Conservation (phyloP, 2,113 vertebrate genomes). For the Gadus chalcogrammus region DNA sequence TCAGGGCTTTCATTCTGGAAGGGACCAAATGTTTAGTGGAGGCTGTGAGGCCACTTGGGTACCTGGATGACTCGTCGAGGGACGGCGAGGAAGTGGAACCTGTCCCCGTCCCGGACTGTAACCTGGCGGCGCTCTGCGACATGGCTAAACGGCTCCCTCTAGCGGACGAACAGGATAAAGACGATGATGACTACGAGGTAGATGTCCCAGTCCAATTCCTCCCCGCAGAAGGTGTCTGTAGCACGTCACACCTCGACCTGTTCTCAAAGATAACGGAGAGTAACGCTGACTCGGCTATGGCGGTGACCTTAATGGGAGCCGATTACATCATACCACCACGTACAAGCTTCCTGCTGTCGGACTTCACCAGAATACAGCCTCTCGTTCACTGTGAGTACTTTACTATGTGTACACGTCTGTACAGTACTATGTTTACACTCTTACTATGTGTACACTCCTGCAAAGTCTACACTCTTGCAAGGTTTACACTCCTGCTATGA, state of each 20-base stretch:
- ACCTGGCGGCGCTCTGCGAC: slow-evolving; percentile 83
- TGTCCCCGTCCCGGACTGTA: slow-evolving; percentile 55
- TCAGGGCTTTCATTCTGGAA: slow-evolving; percentile 79
- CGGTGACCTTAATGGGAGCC: slow-evolving; percentile 82
- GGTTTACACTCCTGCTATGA: too few relatives aligned
- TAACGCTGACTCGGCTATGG: slow-evolving; percentile 55
- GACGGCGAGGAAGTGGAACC: slow-evolving; percentile 19
- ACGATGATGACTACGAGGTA: slow-evolving; percentile 1
- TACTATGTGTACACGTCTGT: too few relatives aligned
- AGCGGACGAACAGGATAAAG: slow-evolving; percentile 43
- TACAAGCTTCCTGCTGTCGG: slow-evolving; percentile 88
- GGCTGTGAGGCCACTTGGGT: slow-evolving; percentile 72
- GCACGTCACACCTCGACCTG: slow-evolving; percentile 71
- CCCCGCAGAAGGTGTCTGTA: slow-evolving; percentile 41
- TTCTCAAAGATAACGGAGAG: slow-evolving; percentile 81
- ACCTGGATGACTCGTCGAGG: slow-evolving; percentile 55
- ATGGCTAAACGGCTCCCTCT: slow-evolving; percentile 84
- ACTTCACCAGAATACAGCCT: slow-evolving; percentile 83
- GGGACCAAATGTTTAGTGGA: slow-evolving; percentile 78
- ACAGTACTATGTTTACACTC: too few relatives aligned
- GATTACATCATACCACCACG: slow-evolving; percentile 85
- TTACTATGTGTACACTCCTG: too few relatives aligned
- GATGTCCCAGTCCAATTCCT: slow-evolving; percentile 49
- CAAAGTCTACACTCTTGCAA: too few relatives aligned
- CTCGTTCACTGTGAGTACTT: slow-evolving; percentile 83